These are phyloP conservation scores for Drosophila cracens DNA, from an alignment of 2,888 invertebrate species.

Conservation along the genomic window DNA sequence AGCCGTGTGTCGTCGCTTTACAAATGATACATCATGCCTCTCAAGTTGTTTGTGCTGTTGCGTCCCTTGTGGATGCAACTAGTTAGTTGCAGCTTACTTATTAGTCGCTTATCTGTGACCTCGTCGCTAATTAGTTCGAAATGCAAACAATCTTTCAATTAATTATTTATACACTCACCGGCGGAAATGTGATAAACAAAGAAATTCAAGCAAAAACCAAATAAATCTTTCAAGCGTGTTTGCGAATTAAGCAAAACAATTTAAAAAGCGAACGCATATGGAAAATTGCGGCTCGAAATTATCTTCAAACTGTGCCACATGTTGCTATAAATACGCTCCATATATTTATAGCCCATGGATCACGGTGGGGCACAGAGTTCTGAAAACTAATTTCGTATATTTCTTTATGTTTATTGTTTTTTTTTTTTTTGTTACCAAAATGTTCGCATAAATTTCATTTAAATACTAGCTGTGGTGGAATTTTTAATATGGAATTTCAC, in stretches of 20 bases:
- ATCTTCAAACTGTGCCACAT: conserved; percentile 40
- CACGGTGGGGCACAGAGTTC: background rate
- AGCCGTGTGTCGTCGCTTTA: conserved; percentile 32
- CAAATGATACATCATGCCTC: conserved; percentile 29
- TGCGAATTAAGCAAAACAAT: conserved; percentile 39
- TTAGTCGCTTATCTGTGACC: conserved; percentile 32
- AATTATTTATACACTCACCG: conserved; percentile 38
- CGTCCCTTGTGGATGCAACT: conserved; percentile 39
- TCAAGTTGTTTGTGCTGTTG: background rate
- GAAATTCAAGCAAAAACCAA: conserved; percentile 10
- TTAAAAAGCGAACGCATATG: conserved; percentile 8
- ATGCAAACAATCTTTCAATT: conserved; percentile 37
- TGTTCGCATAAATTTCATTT: conserved; percentile 13
- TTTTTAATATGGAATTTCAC: background rate
- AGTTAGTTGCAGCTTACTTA: conserved; percentile 24
- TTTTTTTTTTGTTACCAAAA: background rate
- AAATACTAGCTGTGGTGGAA: conserved; percentile 14
- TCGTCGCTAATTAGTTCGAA: conserved; percentile 42
- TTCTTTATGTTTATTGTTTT: background rate
- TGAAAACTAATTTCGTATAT: conserved; percentile 4
- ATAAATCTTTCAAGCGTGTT: conserved; percentile 60
- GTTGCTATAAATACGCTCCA: conserved; percentile 49
- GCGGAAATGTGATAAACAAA: conserved; percentile 35
- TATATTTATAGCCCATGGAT: conserved; percentile 38
- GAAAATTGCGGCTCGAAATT: conserved; percentile 6